Evolutionary conservation across 1,140 invertebrate species (phyloP), one percentile per base, ranked within the genome.

Genomic region (Drosophila pruinosa): DNA sequence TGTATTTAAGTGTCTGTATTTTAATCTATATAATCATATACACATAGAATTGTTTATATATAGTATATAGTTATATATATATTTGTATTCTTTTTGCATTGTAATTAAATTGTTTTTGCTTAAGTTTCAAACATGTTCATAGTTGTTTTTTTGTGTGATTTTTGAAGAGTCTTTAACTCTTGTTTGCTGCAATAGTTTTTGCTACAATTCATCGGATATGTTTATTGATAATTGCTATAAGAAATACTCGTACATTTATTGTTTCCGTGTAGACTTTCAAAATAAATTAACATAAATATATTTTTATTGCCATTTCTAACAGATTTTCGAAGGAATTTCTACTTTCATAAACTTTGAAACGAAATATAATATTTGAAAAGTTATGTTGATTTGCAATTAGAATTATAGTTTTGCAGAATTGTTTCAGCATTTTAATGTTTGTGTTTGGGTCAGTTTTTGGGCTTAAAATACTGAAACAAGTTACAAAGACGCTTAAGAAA

Each of bases 151-250:
- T 89, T 78, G 72, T 83, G 48, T 89, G 65, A 68, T 89, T 86
- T 88, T 86, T 89, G 82, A 86, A 86, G 82, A 89, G 82, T 65
- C 63, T 89, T 65, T 86, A 41, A 54, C 81, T 88, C 81, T 85
- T 88, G 69, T 86, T 82, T 85, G 81, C 81, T 82, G 62, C 61
- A 80, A 43, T 86, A 39, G 10, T 52, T 63, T 47, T 57, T 65
- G 54, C 34, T 72, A 72, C 31, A 53, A 65, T 50, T 74, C 67
- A n/a, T 59, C 50, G 34, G 64, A 72, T 85, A 75, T 68, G 47
- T 67, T 52, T 70, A 45, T 72, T 79, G 28, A 7, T 67, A 71
- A 31, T 36, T 53, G 38, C 38, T 54, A 57, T 72, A 62, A 67
- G 69, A 63, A 47, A 47, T 38, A 54, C 41, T 61, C 45, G 26